A percentile compares a stretch with the other conserved stretches of the same genome.
Conservation (phyloP, 2,888 invertebrate species). For the Cenopis cana region DNA sequence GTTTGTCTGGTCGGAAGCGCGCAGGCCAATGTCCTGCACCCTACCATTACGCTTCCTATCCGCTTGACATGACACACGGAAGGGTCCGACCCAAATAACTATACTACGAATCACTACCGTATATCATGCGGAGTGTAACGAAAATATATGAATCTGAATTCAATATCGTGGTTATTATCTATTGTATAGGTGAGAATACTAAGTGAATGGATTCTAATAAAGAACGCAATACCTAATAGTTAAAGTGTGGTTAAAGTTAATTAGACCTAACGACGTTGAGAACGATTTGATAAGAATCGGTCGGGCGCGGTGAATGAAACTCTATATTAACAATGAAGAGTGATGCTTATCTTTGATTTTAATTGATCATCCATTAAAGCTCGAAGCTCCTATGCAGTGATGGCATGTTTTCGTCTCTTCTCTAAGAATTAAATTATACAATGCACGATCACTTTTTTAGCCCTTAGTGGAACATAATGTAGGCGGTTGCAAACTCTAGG, state of each 20-base stretch:
- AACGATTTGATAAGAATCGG: constrained; percentile 28
- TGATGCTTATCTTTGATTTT: constrained; percentile 18
- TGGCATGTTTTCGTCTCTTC: background rate
- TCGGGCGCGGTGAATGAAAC: constrained; percentile 13
- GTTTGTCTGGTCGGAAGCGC: constrained; percentile 50
- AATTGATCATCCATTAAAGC: constrained; percentile 16
- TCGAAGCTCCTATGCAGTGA: background rate
- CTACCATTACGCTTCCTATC: constrained; percentile 56
- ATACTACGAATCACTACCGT: constrained; percentile 26
- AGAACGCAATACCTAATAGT: background rate
- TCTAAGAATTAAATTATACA: background rate
- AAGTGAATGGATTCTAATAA: constrained; percentile 8
- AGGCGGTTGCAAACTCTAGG: constrained; percentile 4
- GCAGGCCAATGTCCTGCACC: constrained; percentile 75
- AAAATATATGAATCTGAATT: background rate
- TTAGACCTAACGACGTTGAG: constrained; percentile 28
- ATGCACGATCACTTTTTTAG: too few species aligned
- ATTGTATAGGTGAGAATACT: background rate
- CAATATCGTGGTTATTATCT: background rate
- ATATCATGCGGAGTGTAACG: constrained; percentile 8
- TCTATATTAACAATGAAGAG: constrained; percentile 12
- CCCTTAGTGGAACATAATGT: background rate
- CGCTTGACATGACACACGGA: constrained; percentile 60
- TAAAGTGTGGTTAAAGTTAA: constrained; percentile 9
- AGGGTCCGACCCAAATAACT: constrained; percentile 59